Evolutionary conservation across 2,888 invertebrate genomes (phyloP).

Genomic region (Stratiomys singularior): DNA sequence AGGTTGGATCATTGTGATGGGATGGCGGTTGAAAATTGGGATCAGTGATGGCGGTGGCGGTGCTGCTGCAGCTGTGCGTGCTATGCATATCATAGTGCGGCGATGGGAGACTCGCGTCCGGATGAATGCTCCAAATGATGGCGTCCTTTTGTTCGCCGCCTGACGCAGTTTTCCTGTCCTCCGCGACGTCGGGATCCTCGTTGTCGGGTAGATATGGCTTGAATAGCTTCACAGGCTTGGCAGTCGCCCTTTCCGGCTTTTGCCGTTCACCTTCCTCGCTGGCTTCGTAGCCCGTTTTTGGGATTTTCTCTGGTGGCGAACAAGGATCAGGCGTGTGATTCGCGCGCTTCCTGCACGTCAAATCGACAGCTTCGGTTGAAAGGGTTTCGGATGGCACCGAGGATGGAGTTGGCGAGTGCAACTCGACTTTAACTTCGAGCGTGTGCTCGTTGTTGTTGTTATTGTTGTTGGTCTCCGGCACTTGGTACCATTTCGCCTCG

Average conservation of each 20-base stretch:
- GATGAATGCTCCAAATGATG: slow-evolving; percentile 63
- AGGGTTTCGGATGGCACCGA: not conserved
- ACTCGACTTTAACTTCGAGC: not conserved
- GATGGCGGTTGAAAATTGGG: slow-evolving; percentile 46
- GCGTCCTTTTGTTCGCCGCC: slow-evolving; percentile 58
- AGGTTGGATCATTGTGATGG: slow-evolving; percentile 14
- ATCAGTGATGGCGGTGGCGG: too few relatives aligned
- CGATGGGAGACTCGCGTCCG: slow-evolving; percentile 54
- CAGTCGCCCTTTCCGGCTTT: slow-evolving; percentile 55
- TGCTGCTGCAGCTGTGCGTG: slow-evolving; percentile 46
- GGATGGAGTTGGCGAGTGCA: not conserved
- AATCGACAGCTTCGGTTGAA: slow-evolving; percentile 48
- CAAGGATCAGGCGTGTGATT: not conserved
- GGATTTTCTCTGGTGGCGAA: slow-evolving; percentile 48
- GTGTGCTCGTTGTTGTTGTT: slow-evolving; percentile 31
- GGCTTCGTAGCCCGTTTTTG: slow-evolving; percentile 43
- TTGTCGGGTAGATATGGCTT: slow-evolving; percentile 79
- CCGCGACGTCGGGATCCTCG: slow-evolving; percentile 56
- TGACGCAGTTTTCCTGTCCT: not conserved
- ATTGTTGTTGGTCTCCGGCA: slow-evolving; percentile 22
- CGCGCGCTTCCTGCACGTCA: slow-evolving; percentile 52
- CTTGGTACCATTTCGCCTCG: slow-evolving; percentile 8
- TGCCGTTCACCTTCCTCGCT: slow-evolving; percentile 34
- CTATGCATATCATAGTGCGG: slow-evolving; percentile 53
- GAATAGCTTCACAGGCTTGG: slow-evolving; percentile 79